These are phyloP conservation scores for Pelecanus crispus DNA, from an alignment of 2,113 vertebrate species.

Conservation along the genomic window DNA sequence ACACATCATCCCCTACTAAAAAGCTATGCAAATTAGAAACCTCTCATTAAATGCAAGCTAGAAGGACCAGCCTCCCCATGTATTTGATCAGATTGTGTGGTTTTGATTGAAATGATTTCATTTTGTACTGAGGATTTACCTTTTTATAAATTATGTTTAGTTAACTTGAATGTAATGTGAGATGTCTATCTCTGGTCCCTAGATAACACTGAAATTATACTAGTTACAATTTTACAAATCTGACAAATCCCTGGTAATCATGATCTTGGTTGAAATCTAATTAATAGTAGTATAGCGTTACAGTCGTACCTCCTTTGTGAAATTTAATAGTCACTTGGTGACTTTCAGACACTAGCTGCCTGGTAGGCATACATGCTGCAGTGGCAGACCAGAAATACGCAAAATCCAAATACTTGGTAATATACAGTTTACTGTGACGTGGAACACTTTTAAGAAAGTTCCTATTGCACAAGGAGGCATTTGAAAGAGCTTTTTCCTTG, in stretches of 20 bases:
- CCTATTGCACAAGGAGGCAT: neutral
- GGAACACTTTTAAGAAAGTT: neutral
- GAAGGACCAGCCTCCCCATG: neutral
- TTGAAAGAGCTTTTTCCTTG: neutral
- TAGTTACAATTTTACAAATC: conserved; percentile 29
- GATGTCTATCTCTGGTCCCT: neutral
- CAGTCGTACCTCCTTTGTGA: neutral
- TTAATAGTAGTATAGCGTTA: conserved; percentile 39
- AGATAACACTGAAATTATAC: conserved; percentile 22
- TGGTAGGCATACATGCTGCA: neutral
- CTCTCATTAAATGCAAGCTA: neutral
- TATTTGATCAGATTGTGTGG: conserved; percentile 13
- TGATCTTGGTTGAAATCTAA: conserved; percentile 26
- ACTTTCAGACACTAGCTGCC: neutral
- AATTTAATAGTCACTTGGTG: conserved; percentile 11
- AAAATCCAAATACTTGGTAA: neutral
- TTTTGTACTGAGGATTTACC: neutral
- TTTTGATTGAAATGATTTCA: conserved; percentile 4
- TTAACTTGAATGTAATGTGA: conserved; percentile 38
- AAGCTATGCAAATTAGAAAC: conserved; percentile 21
- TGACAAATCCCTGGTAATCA: conserved; percentile 12
- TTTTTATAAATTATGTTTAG: conserved; percentile 26
- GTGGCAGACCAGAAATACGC: neutral
- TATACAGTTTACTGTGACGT: accelerated
- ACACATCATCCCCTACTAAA: neutral